These are phyloP conservation scores for Galerucella nymphaeae DNA, from an alignment of 2,888 invertebrate genomes.

Conservation along the genomic window DNA sequence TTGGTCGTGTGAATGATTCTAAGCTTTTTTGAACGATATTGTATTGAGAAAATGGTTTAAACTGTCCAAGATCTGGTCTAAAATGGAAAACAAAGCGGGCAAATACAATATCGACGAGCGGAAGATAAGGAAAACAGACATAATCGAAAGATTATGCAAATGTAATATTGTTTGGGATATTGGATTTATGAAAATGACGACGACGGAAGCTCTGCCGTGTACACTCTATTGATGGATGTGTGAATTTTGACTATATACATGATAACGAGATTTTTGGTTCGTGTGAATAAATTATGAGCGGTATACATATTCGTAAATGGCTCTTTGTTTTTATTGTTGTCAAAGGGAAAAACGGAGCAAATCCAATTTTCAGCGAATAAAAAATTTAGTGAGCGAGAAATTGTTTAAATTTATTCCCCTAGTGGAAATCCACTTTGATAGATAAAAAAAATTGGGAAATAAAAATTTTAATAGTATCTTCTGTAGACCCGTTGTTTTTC, in stretches of 20 bases:
- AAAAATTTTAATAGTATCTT: too few relatives aligned
- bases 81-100: constrained; percentile 34
- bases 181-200: constrained; percentile 64
- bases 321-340: background rate
- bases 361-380: background rate
- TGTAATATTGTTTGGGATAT: constrained; percentile 65
- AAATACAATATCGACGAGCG: constrained; percentile 40
- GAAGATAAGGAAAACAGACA: constrained; percentile 49
- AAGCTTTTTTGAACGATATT: background rate
- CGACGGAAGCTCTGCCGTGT: constrained; percentile 54
- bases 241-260: constrained; percentile 53
- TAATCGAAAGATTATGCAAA: constrained; percentile 65
- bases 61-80: constrained; percentile 4
- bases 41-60: background rate
- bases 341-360: constrained; percentile 1
- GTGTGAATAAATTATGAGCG: constrained; percentile 21
- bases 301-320: background rate
- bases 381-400: background rate
- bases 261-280: constrained; percentile 47
- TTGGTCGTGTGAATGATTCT: background rate
- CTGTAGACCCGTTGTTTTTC: too few relatives aligned
- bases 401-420: too few relatives aligned
- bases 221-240: constrained; percentile 57
- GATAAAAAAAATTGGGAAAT: too few relatives aligned
- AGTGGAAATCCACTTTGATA: too few relatives aligned